A percentile compares a stretch with the other conserved stretches of the same genome.
phyloP scores from a whole-genome alignment of 2,113 vertebrate genomes.

The Xenotilapia longispinis region DNA sequence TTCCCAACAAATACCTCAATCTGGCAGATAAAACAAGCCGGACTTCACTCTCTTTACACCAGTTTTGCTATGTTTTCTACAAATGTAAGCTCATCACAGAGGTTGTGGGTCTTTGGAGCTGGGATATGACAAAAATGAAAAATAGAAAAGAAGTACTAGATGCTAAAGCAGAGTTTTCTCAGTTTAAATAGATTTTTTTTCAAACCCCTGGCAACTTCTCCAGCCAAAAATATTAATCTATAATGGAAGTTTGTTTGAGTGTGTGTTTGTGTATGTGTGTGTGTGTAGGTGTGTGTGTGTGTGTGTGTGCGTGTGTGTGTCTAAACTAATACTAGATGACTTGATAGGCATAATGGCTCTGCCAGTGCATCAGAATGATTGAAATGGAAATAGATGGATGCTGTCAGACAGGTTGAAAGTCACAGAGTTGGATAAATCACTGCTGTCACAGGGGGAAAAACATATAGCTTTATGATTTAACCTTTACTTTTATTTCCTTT shows the following conservation, averaged over 20 bases:
- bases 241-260: not conserved
- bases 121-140: not conserved
- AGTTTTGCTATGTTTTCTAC: not conserved
- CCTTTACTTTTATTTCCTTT: not conserved
- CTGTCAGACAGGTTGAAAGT: conserved; percentile 22
- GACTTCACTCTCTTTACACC: not conserved
- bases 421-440: conserved; percentile 7
- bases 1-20: not conserved
- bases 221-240: not conserved
- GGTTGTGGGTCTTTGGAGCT: not conserved
- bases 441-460: not conserved
- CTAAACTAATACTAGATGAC: conserved; percentile 14
- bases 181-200: not conserved
- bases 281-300: not conserved
- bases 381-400: conserved; percentile 30
- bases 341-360: conserved; percentile 23
- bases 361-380: conserved; percentile 22
- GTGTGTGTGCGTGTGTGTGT: not conserved
- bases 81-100: not conserved
- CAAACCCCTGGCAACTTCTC: not conserved
- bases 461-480: not conserved
- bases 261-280: not conserved
- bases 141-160: not conserved
- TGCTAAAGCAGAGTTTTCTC: not conserved
- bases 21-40: not conserved